phyloP scores from a whole-genome alignment of 2,797 vertebrate genomes.

The Argyrosomus regius region DNA sequence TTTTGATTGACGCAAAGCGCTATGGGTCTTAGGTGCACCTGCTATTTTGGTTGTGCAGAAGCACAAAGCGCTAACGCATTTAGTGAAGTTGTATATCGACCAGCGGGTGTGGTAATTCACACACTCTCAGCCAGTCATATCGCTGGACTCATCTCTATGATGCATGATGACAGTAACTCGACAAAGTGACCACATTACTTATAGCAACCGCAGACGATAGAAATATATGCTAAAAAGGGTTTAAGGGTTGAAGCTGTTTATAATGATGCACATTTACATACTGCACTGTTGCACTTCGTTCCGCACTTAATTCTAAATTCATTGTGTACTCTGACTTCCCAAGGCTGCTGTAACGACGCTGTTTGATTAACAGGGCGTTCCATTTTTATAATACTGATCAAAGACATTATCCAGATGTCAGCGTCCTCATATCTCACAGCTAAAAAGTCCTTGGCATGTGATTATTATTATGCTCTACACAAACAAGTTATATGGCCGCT shows the following conservation, averaged over 20 bases:
- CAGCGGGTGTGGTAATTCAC: background rate
- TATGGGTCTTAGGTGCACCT: background rate
- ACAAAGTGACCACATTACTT: too few relatives aligned
- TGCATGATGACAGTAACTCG: background rate
- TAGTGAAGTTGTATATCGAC: background rate
- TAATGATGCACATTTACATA: too few relatives aligned
- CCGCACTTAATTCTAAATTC: background rate
- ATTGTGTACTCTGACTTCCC: background rate
- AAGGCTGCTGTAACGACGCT: background rate
- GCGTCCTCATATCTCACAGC: slow-evolving; percentile 21
- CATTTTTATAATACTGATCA: slow-evolving; percentile 17
- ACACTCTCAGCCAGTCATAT: background rate
- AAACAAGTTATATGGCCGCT: slow-evolving; percentile 2
- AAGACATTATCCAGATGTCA: slow-evolving; percentile 20
- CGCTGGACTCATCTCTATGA: background rate
- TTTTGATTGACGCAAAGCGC: background rate
- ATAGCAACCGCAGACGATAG: background rate
- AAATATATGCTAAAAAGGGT: background rate
- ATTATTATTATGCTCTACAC: slow-evolving; percentile 24
- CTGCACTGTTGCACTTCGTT: too few relatives aligned
- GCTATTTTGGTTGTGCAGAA: background rate
- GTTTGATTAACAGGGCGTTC: slow-evolving; percentile 15
- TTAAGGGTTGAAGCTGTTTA: background rate
- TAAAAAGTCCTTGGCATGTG: slow-evolving; percentile 27
- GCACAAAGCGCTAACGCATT: background rate